Evolutionary conservation across 30 jellyfish, hydroid and myxozoan species (phyloP).

Genomic region (Hydractinia echinata): DNA sequence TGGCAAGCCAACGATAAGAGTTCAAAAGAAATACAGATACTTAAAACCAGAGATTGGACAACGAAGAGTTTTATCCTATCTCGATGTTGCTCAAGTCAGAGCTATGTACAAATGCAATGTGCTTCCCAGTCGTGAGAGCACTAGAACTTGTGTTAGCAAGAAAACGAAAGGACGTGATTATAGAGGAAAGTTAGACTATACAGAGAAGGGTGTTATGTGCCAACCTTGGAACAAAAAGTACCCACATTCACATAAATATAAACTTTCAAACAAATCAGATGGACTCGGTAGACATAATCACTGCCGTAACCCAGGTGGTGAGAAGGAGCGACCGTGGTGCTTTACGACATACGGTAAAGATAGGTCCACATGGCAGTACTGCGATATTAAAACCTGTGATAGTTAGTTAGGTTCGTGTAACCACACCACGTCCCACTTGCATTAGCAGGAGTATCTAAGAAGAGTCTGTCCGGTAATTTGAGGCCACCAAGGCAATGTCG

Average conservation of each 20-base stretch:
- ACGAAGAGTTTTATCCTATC: constrained; percentile 59
- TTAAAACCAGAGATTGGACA: constrained; percentile 55
- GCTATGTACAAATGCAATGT: constrained; percentile 90
- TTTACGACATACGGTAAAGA: constrained; percentile 54
- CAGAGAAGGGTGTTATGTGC: constrained; percentile 88
- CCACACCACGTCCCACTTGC: too few species aligned
- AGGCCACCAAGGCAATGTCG: not conserved
- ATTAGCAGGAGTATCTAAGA: too few species aligned
- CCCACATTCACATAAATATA: constrained; percentile 76
- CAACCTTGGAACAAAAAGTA: constrained; percentile 76
- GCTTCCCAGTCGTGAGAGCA: constrained; percentile 50
- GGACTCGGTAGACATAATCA: constrained; percentile 72
- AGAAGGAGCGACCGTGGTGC: constrained; percentile 92
- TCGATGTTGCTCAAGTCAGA: constrained; percentile 84
- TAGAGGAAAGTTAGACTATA: constrained; percentile 84
- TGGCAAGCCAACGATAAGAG: constrained; percentile 64
- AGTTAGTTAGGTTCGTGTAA: not conserved
- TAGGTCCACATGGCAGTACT: constrained; percentile 65
- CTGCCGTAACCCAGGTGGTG: constrained; percentile 94
- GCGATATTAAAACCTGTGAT: constrained; percentile 65
- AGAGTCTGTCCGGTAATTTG: too few species aligned
- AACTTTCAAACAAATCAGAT: constrained; percentile 44
- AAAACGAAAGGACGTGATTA: constrained; percentile 76
- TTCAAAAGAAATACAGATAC: constrained; percentile 37
- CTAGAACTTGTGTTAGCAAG: constrained; percentile 30